Conservation (phyloP, 2,113 vertebrate genomes). For the Excalfactoria chinensis region DNA sequence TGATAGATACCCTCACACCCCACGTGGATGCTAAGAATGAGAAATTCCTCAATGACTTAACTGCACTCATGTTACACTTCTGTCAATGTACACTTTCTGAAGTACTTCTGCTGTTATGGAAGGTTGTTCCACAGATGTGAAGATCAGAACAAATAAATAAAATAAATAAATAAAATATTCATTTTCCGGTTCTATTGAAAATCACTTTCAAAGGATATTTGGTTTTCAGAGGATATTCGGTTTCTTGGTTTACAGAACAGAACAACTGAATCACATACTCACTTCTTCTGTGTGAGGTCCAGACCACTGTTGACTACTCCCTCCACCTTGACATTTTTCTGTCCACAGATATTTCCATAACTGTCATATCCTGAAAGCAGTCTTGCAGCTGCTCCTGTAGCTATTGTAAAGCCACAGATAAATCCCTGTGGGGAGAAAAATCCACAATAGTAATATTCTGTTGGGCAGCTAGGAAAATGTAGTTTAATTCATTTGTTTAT, state of each 20-base stretch:
- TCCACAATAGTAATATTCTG: slow-evolving; percentile 1
- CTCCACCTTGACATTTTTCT: slow-evolving; percentile 89
- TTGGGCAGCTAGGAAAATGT: slow-evolving; percentile 30
- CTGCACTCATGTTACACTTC: background rate
- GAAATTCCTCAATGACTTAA: background rate
- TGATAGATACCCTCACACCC: background rate
- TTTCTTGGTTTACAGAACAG: background rate
- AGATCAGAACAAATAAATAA: background rate
- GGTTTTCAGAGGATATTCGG: too few species aligned
- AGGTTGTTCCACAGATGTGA: background rate
- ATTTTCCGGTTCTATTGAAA: background rate
- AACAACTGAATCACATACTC: slow-evolving; percentile 73
- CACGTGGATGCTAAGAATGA: background rate
- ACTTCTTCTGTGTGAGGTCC: slow-evolving; percentile 94
- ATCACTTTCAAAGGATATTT: background rate
- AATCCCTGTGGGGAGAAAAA: slow-evolving; percentile 82
- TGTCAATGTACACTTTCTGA: background rate
- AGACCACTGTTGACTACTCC: slow-evolving; percentile 89
- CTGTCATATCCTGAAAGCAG: slow-evolving; percentile 96
- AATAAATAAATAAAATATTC: background rate
- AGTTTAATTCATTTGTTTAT: slow-evolving; percentile 46
- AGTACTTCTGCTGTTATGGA: background rate
- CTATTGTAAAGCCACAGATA: slow-evolving; percentile 96
- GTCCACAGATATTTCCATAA: slow-evolving; percentile 97
- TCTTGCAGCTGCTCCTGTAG: slow-evolving; percentile 92